Percentiles rank a stretch among this genome's conserved stretches.
phyloP scores from a whole-genome alignment of 2,113 vertebrate species.

The Sinosuthora webbiana region DNA sequence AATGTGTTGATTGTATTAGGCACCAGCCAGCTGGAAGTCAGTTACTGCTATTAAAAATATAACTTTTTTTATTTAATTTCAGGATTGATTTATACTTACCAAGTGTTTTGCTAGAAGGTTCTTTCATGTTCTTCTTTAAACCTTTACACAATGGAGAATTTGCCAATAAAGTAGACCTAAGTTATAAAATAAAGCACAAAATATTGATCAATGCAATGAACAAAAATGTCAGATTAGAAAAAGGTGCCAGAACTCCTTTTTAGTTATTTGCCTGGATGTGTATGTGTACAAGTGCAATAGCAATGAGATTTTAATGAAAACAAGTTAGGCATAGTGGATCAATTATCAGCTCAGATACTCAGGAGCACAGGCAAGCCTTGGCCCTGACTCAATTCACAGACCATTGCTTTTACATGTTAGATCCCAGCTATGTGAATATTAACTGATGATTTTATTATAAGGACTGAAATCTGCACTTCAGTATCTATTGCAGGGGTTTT shows the following conservation, averaged over 20 bases:
- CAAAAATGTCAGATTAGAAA: background rate
- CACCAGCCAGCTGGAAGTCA: background rate
- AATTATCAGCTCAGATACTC: background rate
- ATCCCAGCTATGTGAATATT: background rate
- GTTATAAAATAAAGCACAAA: conserved; percentile 47
- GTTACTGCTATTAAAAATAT: background rate
- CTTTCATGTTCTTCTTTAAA: conserved; percentile 54
- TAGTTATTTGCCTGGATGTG: background rate
- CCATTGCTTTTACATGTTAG: background rate
- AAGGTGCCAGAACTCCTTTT: background rate
- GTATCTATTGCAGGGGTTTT: background rate
- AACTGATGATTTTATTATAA: background rate
- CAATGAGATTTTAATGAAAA: background rate
- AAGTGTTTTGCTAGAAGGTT: conserved; percentile 42
- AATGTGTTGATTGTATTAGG: background rate
- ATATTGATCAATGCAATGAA: background rate
- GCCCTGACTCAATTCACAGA: background rate
- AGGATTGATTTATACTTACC: conserved; percentile 63
- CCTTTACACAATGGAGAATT: conserved; percentile 78
- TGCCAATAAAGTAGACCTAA: conserved; percentile 71
- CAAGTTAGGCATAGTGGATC: background rate
- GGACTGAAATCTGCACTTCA: background rate
- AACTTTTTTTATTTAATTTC: background rate
- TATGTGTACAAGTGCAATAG: background rate
- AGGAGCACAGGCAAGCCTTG: background rate